Evolutionary conservation across 92 coral and sea anemone genomes (phyloP), one percentile per base, ranked within the genome.

Genomic region (Pocillopora meandrina): DNA sequence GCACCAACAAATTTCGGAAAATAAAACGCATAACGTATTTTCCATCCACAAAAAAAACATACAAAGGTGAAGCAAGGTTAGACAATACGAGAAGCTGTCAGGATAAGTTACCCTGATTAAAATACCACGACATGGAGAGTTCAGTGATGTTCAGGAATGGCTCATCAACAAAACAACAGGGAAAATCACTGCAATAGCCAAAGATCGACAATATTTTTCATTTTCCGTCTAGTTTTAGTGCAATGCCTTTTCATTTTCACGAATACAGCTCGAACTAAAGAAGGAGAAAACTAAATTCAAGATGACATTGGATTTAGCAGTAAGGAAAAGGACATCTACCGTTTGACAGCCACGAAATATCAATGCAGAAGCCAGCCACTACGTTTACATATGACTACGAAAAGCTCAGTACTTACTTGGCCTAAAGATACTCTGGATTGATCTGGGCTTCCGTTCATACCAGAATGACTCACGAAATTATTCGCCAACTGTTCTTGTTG

Each of bases 381-480:
- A 56, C 33, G 9, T 31, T 76, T 59, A 56, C 61, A 81, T 21
- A 71, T 57, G 74, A 72, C 79, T 55, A 56, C 63, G 34, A 77
- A 52, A 84, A 84, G 19, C 73, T 77, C 34, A 77, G 49, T 57
- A 82, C 95, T 78, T 92, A 94, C 98, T 94, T 94, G 98, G 75
- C 89, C 92, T 82, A 89, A 88, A 84, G 95, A 91, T 49, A 79
- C 85, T 61, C 98, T 86, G 64, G 93, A 77, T 33, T 92, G 91
- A 63, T 94, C 98, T 20, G 94, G 95, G 86, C 87, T 94, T 89
- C 98, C 98, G 87, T 94, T 94, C 57, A 94, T 84, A 12, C 95
- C 93, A 77, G 82, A 89, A 60, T 87, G 91, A 49, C 91, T 77
- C 83, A 92, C 82, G 88, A 92, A 94, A 63, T 92, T 93, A 60